Percentiles rank a stretch among this genome's conserved stretches.
Evolutionary conservation across 2,113 vertebrate species (phyloP).

Genomic region (Mellivora capensis): DNA sequence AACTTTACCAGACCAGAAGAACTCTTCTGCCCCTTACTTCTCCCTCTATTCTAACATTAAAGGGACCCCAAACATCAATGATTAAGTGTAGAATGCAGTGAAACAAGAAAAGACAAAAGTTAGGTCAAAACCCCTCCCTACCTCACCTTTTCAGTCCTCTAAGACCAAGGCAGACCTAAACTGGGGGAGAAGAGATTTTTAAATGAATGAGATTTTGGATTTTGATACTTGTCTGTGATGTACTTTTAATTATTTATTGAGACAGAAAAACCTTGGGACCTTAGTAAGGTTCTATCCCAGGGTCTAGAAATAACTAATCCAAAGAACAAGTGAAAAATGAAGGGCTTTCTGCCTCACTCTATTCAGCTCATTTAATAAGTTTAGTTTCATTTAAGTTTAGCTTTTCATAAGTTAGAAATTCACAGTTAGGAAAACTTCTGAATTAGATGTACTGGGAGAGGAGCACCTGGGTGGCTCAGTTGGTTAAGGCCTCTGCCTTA

Average conservation of each 20-base stretch:
- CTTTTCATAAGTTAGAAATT: not conserved
- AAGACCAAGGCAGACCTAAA: not conserved
- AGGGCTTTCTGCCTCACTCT: not conserved
- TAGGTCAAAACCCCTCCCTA: not conserved
- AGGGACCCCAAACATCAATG: not conserved
- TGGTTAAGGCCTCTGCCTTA: too few relatives aligned
- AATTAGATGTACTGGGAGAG: not conserved
- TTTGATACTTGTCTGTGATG: not conserved
- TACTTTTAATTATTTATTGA: not conserved
- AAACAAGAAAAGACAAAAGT: not conserved
- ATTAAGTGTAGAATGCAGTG: not conserved
- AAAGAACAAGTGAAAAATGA: slow-evolving; percentile 8
- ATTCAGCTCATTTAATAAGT: not conserved
- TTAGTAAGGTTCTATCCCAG: not conserved
- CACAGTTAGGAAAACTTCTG: not conserved
- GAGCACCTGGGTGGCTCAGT: too few relatives aligned
- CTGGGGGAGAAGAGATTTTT: not conserved
- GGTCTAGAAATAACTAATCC: not conserved
- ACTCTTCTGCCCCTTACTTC: not conserved
- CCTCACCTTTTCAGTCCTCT: not conserved
- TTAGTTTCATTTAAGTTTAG: not conserved
- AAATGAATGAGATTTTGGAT: not conserved
- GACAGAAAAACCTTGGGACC: not conserved
- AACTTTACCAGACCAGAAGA: not conserved
- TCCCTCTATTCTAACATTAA: not conserved